These are phyloP conservation scores for Halictus ligatus DNA, from an alignment of 2,888 invertebrate species.

Conservation along the genomic window DNA sequence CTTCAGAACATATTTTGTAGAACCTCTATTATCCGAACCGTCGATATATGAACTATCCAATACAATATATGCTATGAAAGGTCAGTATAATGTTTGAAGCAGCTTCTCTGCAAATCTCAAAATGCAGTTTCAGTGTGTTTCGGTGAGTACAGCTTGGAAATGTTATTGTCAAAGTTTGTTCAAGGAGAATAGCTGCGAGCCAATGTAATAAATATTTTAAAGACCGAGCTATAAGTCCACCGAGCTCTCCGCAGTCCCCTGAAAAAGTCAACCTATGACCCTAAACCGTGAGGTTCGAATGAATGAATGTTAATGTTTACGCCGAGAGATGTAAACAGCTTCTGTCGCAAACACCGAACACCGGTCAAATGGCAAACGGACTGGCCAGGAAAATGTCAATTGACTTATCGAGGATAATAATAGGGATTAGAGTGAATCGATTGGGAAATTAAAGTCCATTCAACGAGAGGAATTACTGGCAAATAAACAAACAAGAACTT, in stretches of 20 bases:
- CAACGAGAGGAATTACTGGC: not conserved
- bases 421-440: not conserved
- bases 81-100: no score
- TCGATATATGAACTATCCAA: no score
- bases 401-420: not conserved
- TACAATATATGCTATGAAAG: no score
- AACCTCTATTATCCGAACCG: no score
- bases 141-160: not conserved
- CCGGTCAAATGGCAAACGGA: not conserved
- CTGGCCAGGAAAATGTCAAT: not conserved
- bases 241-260: not conserved
- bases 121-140: not conserved
- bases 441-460: not conserved
- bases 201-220: not conserved
- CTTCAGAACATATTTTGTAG: no score
- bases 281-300: not conserved
- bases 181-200: no score
- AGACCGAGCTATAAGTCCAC: not conserved
- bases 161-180: no score
- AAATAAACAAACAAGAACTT: not conserved
- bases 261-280: not conserved
- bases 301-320: not conserved
- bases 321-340: not conserved
- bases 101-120: no score
- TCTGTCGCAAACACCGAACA: not conserved